Conservation (phyloP, 2,113 vertebrate genomes). For the Oryzias melastigma region DNA sequence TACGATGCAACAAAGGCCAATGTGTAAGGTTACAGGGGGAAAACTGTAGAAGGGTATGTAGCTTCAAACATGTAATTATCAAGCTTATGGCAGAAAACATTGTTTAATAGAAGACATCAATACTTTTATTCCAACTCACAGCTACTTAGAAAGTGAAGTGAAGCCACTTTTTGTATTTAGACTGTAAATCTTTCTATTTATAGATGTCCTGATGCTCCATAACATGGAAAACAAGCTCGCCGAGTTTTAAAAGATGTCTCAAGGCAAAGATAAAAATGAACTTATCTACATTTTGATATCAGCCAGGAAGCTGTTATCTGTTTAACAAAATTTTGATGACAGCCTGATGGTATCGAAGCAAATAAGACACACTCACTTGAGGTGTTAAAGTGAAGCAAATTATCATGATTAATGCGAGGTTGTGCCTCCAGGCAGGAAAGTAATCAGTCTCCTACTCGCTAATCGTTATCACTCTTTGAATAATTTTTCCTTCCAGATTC, state of each 20-base stretch:
- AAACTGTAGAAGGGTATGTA: conserved; percentile 30
- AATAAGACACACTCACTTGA: conserved; percentile 49
- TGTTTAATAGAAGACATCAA: conserved; percentile 9
- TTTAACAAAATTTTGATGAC: conserved; percentile 51
- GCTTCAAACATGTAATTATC: conserved; percentile 28
- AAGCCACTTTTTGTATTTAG: conserved; percentile 5
- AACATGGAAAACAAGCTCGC: conserved; percentile 4
- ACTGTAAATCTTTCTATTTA: conserved; percentile 13
- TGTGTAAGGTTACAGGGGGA: conserved; percentile 45
- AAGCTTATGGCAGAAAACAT: conserved; percentile 13
- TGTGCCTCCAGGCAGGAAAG: conserved; percentile 43
- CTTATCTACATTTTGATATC: conserved; percentile 13
- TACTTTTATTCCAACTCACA: neutral
- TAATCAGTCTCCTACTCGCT: conserved; percentile 64
- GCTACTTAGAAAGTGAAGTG: conserved; percentile 3
- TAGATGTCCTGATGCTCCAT: neutral
- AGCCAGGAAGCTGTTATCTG: conserved; percentile 37
- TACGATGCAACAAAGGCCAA: conserved; percentile 37
- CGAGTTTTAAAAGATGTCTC: conserved; percentile 13
- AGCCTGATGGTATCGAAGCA: conserved; percentile 53
- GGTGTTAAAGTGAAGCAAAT: conserved; percentile 59
- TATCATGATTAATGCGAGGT: conserved; percentile 66
- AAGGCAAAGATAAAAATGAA: conserved; percentile 13
- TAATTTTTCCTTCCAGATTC: conserved; percentile 62
- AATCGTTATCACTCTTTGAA: conserved; percentile 63